Conservation (phyloP, 1,140 invertebrate species). For the Pseudomyrmex cubaensis region DNA sequence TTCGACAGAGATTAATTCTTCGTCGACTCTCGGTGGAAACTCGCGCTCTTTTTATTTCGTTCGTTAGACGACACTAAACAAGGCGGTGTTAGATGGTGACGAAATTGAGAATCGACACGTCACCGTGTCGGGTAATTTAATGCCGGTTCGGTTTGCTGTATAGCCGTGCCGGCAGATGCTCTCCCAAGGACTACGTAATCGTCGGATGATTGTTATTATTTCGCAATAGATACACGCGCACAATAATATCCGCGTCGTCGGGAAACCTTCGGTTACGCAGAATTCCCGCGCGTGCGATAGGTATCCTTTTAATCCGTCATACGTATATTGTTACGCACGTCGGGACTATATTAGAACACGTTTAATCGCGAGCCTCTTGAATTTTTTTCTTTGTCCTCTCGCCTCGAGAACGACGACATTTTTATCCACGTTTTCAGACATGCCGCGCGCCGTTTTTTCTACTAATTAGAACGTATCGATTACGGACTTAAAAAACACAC, state of each 20-base stretch:
- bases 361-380: slow-evolving; percentile 25
- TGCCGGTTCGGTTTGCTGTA: slow-evolving; percentile 51
- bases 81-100: slow-evolving; percentile 29
- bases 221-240: slow-evolving; percentile 54
- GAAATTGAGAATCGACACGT: slow-evolving; percentile 24
- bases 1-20: background rate
- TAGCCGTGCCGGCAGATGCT: slow-evolving; percentile 52
- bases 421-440: slow-evolving; percentile 45
- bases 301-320: background rate
- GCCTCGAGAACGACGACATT: slow-evolving; percentile 9
- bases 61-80: slow-evolving; percentile 5
- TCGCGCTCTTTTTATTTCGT: background rate
- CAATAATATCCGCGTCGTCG: slow-evolving; percentile 26
- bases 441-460: background rate
- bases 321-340: background rate
- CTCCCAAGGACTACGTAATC: slow-evolving; percentile 64
- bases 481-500: background rate
- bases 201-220: slow-evolving; percentile 64
- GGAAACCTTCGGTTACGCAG: slow-evolving; percentile 11
- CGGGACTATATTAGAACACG: slow-evolving; percentile 34
- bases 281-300: background rate
- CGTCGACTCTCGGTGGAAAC: background rate
- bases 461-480: background rate
- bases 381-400: background rate
- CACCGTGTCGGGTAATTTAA: slow-evolving; percentile 29